These are phyloP conservation scores for Teleogryllus occipitalis DNA, from an alignment of 1,140 invertebrate genomes.

Conservation along the genomic window DNA sequence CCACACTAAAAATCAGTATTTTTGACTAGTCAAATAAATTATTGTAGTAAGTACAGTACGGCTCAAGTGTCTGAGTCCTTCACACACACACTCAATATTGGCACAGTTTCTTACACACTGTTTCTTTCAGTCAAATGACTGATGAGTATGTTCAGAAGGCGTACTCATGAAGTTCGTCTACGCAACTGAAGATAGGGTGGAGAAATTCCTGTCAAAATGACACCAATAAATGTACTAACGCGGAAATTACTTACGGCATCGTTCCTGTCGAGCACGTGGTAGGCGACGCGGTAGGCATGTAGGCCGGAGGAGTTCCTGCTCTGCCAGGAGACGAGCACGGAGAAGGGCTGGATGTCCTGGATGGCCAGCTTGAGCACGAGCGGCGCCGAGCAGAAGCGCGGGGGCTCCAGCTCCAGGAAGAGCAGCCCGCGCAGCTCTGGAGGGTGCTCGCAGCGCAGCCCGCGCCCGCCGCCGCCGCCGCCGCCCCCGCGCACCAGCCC, in stretches of 20 bases:
- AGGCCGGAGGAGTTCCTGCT: slow-evolving; percentile 78
- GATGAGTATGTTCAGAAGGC: no score
- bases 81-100: no score
- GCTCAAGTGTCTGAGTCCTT: no score
- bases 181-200: no score
- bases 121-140: no score
- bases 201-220: no score
- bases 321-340: slow-evolving; percentile 81
- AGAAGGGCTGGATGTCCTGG: slow-evolving; percentile 79
- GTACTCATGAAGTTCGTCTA: no score
- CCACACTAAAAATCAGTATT: no score
- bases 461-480: not conserved
- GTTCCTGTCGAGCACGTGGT: slow-evolving; percentile 61
- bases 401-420: slow-evolving; percentile 67
- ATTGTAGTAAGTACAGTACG: no score
- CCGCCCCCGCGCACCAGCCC: slow-evolving; percentile 6
- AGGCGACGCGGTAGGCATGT: slow-evolving; percentile 76
- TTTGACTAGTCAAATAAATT: no score
- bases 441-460: slow-evolving; percentile 66
- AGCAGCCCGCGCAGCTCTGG: slow-evolving; percentile 62
- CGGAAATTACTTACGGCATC: slow-evolving; percentile 38
- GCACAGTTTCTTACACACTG: no score
- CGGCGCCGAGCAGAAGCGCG: slow-evolving; percentile 66
- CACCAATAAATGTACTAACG: no score
- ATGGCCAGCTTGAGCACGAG: slow-evolving; percentile 72